phyloP scores from a whole-genome alignment of 2,113 vertebrate species.

The Tragelaphus buxtoni region DNA sequence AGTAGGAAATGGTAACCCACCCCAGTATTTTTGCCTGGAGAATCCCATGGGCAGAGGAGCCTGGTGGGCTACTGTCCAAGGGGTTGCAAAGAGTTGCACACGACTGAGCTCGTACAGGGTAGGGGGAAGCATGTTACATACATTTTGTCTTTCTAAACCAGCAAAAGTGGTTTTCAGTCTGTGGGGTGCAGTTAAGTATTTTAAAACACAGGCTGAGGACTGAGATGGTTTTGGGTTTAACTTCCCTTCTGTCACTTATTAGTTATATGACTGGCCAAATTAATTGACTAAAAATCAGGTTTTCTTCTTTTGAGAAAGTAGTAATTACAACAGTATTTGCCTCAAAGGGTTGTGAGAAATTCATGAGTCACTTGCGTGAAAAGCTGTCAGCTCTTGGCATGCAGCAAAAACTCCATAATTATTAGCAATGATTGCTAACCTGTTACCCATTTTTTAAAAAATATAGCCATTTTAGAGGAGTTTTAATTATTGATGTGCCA shows the following conservation, averaged over 20 bases:
- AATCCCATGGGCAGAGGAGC: not conserved
- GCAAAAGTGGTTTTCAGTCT: not conserved
- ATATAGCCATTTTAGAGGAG: not conserved
- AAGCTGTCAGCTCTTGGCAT: not conserved
- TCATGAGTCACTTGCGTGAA: not conserved
- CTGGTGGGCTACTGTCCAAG: not conserved
- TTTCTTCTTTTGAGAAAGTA: not conserved
- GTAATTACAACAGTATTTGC: not conserved
- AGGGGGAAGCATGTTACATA: not conserved
- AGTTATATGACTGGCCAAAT: not conserved
- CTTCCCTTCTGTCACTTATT: not conserved
- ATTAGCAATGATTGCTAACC: not conserved
- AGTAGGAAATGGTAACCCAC: not conserved
- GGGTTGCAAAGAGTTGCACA: not conserved
- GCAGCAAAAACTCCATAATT: not conserved
- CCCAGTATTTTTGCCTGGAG: not conserved
- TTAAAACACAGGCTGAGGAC: not conserved
- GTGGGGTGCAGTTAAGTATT: not conserved
- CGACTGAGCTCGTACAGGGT: accelerated
- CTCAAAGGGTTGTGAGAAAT: not conserved
- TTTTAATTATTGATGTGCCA: not conserved
- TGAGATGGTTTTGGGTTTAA: not conserved
- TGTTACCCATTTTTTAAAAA: not conserved
- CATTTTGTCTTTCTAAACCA: not conserved
- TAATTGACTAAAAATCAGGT: not conserved